Conservation (phyloP, 2,888 invertebrate species). For the Fabriciana adippe region DNA sequence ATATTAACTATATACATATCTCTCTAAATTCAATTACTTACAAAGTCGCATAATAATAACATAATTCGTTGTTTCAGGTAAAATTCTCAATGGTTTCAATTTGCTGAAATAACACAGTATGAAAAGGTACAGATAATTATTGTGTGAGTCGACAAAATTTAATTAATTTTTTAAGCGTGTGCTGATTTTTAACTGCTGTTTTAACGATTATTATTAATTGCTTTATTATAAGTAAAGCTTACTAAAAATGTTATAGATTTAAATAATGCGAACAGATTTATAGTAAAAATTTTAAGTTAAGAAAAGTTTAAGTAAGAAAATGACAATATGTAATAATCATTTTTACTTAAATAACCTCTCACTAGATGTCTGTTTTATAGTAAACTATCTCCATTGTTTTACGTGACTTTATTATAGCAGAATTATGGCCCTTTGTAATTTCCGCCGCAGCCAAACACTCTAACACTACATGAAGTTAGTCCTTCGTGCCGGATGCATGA, state of each 20-base stretch:
- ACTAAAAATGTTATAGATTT: too few species aligned
- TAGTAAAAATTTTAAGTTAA: too few species aligned
- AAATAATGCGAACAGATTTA: too few species aligned
- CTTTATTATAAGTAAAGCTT: background rate
- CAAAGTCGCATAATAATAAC: background rate
- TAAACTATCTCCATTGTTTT: constrained; percentile 18
- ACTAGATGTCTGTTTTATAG: too few species aligned
- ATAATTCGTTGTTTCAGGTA: constrained; percentile 16
- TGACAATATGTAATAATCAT: too few species aligned
- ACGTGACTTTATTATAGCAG: constrained; percentile 28
- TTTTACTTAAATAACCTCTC: background rate
- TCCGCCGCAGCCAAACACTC: constrained; percentile 28
- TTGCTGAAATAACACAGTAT: constrained; percentile 8
- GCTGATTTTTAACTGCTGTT: constrained; percentile 15
- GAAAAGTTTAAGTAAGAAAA: too few species aligned
- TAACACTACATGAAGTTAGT: constrained; percentile 21
- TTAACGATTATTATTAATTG: constrained; percentile 11
- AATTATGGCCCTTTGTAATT: constrained; percentile 35
- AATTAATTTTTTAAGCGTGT: constrained; percentile 17
- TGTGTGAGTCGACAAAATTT: constrained; percentile 24
- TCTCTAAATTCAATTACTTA: constrained; percentile 1
- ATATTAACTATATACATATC: background rate
- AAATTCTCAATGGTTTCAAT: constrained; percentile 8
- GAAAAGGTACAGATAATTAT: constrained; percentile 15
- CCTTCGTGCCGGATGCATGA: constrained; percentile 20